Conservation (phyloP, 2,888 invertebrate species). For the Platerodrilus igneus region DNA sequence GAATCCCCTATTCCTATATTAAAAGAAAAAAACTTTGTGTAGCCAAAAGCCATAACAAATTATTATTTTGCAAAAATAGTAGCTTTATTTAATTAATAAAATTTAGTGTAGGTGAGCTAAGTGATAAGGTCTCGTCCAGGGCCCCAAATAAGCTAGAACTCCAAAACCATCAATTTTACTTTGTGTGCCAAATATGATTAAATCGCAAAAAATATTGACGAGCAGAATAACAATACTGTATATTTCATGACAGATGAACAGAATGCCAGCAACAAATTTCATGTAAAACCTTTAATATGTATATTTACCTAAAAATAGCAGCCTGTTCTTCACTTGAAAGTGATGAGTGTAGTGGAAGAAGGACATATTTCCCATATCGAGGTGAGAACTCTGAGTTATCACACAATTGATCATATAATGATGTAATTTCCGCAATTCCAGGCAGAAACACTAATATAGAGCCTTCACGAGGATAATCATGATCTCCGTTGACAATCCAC, state of each 20-base stretch:
- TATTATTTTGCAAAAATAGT: too few species aligned
- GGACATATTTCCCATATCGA: constrained; percentile 59
- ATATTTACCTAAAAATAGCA: constrained; percentile 57
- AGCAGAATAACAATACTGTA: too few species aligned
- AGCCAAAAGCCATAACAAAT: too few species aligned
- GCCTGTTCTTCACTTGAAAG: constrained; percentile 81
- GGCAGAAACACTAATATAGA: constrained; percentile 78
- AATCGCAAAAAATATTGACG: not conserved
- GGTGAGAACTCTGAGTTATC: constrained; percentile 62
- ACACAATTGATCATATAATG: constrained; percentile 62
- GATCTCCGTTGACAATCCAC: constrained; percentile 67
- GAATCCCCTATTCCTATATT: too few species aligned
- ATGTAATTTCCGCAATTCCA: constrained; percentile 73
- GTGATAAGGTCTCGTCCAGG: too few species aligned
- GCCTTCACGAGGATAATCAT: constrained; percentile 63
- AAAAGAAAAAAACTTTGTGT: too few species aligned
- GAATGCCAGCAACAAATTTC: constrained; percentile 5
- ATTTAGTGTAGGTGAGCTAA: too few species aligned
- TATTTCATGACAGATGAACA: constrained; percentile 7
- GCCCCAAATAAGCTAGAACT: too few species aligned
- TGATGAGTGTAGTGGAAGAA: constrained; percentile 83
- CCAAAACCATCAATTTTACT: too few species aligned
- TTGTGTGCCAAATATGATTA: too few species aligned
- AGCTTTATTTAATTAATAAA: too few species aligned
- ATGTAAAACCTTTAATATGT: constrained; percentile 9